Base-by-base conservation (phyloP, 2,888 invertebrate genomes). In the Pherbina coryleti region DNA sequence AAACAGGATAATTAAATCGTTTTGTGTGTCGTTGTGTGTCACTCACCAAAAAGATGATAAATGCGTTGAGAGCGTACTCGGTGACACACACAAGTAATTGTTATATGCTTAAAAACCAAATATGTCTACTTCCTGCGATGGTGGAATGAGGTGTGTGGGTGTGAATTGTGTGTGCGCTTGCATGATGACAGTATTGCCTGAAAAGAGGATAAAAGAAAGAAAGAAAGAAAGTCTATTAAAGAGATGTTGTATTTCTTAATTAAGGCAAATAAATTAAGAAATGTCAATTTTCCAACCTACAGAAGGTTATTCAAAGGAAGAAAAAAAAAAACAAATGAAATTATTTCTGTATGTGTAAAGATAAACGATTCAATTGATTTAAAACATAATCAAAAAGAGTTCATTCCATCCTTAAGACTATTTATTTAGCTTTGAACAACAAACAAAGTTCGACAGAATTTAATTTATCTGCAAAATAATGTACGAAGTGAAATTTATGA, bases 1-100 rank as follows among this genome's bases (percentile, higher is more conserved):
- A 62, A 67, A 64, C 76, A 70, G 70, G 70, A 76, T 76, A 76
- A 76, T 76, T 76, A 76, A 76, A 51, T 57, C 62, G 67, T 22
- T 64, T 19, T 66, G 25, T 31, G 19, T 31, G 53, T 70, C 9
- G 49, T 28, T 62, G 8, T 62, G 19, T 70, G 19, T 55, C 9
- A 22, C 31, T 51, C 53, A 67, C 67, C 53, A 51, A 74, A 37
- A 67, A 28, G 51, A 55, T 75, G 75, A 75, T 75, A 67, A 67
- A 75, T 75, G 75, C 25, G 55, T 55, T n/a, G 67, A 28, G 37
- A 19, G 53, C 3, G 31, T 5, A 8, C 44, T 22, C 3, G 51
- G 51, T 49, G 69, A 28, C 8, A 37, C 51, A 28, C 49, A 49
- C 69, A 69, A 69, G 51, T 67, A 75, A 67, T 75, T 67, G 64